A percentile compares a stretch with the other conserved stretches of the same genome.
phyloP scores from a whole-genome alignment of 2,888 invertebrate species.

The Aspidapion aeneum region DNA sequence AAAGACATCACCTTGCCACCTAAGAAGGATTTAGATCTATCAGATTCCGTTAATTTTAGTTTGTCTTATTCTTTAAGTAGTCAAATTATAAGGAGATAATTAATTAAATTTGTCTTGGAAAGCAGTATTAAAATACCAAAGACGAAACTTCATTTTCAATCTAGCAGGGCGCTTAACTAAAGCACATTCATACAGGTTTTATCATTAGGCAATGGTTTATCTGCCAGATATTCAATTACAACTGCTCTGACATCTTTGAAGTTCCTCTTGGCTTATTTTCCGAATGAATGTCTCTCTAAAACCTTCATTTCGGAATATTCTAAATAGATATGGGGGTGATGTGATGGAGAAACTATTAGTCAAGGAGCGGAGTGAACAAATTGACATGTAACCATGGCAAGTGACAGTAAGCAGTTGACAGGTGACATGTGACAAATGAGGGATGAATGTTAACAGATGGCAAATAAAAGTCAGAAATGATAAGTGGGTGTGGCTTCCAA shows the following conservation, averaged over 20 bases:
- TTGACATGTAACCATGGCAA: too few relatives aligned
- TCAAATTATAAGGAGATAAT: background rate
- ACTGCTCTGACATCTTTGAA: conserved; percentile 25
- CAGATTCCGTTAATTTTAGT: too few relatives aligned
- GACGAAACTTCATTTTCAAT: background rate
- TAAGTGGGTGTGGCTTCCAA: too few relatives aligned
- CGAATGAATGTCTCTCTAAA: conserved; percentile 26
- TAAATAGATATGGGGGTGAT: background rate
- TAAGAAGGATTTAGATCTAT: too few relatives aligned
- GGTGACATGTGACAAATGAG: too few relatives aligned
- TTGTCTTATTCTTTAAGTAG: too few relatives aligned
- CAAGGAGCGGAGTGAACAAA: too few relatives aligned
- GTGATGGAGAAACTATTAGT: background rate
- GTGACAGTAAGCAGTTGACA: too few relatives aligned
- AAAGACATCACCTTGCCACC: too few relatives aligned
- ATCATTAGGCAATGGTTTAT: conserved; percentile 7
- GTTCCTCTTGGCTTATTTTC: conserved; percentile 24
- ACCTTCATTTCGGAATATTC: conserved; percentile 4
- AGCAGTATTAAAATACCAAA: background rate
- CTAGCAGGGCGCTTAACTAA: background rate
- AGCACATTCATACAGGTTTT: conserved; percentile 11
- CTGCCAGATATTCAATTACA: conserved; percentile 24
- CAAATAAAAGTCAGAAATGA: too few relatives aligned
- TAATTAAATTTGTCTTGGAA: background rate
- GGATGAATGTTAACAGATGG: too few relatives aligned